phyloP scores from a whole-genome alignment of 2,797 vertebrate genomes.

The Zalophus californianus region DNA sequence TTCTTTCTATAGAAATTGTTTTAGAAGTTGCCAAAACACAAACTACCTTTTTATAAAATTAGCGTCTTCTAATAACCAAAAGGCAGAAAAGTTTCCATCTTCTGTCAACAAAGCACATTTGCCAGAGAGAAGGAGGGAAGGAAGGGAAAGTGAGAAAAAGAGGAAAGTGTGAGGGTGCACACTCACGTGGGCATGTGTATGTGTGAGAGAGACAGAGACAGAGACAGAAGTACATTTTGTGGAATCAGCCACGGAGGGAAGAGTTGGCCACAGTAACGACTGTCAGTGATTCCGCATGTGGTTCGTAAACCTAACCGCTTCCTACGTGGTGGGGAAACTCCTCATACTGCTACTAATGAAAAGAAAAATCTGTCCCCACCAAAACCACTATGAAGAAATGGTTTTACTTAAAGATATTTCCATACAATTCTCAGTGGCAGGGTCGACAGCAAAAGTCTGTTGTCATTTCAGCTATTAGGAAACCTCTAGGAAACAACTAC shows the following conservation, averaged over 20 bases:
- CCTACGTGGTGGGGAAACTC: neutral
- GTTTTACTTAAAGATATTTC: neutral
- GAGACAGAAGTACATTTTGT: neutral
- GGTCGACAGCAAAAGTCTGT: neutral
- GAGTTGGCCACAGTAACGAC: neutral
- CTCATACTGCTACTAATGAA: neutral
- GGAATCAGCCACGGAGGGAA: neutral
- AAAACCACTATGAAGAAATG: conserved; percentile 31
- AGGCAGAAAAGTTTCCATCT: neutral
- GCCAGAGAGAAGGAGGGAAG: neutral
- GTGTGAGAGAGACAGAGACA: neutral
- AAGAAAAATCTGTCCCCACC: neutral
- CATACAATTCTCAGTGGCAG: neutral
- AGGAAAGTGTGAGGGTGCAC: neutral
- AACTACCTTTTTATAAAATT: neutral
- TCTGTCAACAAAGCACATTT: neutral
- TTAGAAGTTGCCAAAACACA: neutral
- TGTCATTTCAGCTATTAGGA: neutral
- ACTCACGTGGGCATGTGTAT: neutral
- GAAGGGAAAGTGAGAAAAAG: neutral
- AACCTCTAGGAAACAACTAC: neutral
- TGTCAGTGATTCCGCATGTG: neutral
- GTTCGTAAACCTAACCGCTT: neutral
- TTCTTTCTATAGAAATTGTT: neutral
- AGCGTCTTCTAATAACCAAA: neutral